These are phyloP conservation scores for Phalacrocorax pelagicus DNA, from an alignment of 2,113 vertebrate species.

Conservation along the genomic window DNA sequence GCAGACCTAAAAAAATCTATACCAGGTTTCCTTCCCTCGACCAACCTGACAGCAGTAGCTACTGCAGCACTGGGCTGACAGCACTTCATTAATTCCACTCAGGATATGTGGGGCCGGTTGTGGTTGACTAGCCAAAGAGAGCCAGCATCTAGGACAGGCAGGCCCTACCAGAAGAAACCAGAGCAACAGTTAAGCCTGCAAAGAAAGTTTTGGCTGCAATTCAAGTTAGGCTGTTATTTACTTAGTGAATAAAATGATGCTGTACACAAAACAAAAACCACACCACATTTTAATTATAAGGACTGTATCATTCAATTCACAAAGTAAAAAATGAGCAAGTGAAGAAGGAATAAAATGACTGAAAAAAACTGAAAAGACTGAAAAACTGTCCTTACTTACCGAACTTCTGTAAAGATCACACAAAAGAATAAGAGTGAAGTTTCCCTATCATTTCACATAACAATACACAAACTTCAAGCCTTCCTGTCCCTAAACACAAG, in stretches of 20 bases:
- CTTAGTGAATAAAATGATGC: background rate
- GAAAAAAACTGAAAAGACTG: too few relatives aligned
- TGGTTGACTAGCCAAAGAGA: background rate
- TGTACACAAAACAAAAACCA: background rate
- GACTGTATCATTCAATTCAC: background rate
- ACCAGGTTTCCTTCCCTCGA: background rate
- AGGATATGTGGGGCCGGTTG: accelerated
- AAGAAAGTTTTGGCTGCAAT: background rate
- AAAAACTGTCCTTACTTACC: background rate
- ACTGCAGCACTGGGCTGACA: background rate
- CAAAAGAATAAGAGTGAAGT: background rate
- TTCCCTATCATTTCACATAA: background rate
- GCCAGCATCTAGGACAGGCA: background rate
- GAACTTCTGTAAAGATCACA: background rate
- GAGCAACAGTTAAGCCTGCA: background rate
- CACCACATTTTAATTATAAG: background rate
- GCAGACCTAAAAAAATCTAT: background rate
- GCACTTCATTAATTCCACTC: accelerated
- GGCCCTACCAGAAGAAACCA: background rate
- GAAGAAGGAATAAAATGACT: background rate
- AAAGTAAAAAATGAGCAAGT: background rate
- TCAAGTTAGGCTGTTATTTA: background rate
- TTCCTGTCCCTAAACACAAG: background rate
- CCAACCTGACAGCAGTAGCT: background rate
- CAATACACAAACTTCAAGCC: background rate